These are phyloP conservation scores for Crepidodera aurea DNA, from an alignment of 2,888 invertebrate species.

Conservation along the genomic window DNA sequence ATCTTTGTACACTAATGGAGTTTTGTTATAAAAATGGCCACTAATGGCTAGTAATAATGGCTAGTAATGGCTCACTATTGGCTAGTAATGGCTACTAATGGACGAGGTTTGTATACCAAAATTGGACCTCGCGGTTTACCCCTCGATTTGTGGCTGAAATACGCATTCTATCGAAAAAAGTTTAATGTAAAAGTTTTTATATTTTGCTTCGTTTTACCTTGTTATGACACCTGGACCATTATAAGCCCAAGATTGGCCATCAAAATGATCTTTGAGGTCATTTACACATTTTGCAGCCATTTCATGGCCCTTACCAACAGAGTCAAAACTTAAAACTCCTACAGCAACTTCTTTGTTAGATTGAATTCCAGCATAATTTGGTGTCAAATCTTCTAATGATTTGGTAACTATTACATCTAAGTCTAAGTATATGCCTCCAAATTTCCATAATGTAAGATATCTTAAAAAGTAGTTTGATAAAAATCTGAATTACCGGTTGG, in stretches of 20 bases:
- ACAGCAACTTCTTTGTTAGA: slow-evolving; percentile 69
- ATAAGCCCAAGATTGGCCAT: slow-evolving; percentile 67
- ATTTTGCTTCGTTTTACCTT: slow-evolving; percentile 55
- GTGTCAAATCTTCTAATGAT: slow-evolving; percentile 64
- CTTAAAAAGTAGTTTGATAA: slow-evolving; percentile 52
- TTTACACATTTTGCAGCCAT: slow-evolving; percentile 67
- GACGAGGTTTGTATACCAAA: too few relatives aligned
- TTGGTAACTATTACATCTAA: slow-evolving; percentile 76
- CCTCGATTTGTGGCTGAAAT: too few relatives aligned
- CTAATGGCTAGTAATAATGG: too few relatives aligned
- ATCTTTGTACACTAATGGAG: too few relatives aligned
- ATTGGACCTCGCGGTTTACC: too few relatives aligned
- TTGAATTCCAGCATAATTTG: slow-evolving; percentile 72
- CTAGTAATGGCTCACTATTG: too few relatives aligned
- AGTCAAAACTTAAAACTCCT: slow-evolving; percentile 71
- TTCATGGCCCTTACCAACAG: slow-evolving; percentile 64
- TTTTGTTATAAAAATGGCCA: too few relatives aligned
- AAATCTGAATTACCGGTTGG: too few relatives aligned
- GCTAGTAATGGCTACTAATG: too few relatives aligned
- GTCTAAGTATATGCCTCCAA: slow-evolving; percentile 80
- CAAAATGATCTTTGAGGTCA: slow-evolving; percentile 65
- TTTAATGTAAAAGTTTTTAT: too few relatives aligned
- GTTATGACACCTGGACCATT: slow-evolving; percentile 76
- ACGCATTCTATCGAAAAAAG: too few relatives aligned
- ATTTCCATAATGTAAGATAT: slow-evolving; percentile 75